Percentiles rank a stretch among this genome's conserved stretches.
These are phyloP conservation scores for Arctia plantaginis DNA, from an alignment of 2,888 invertebrate genomes.

Conservation along the genomic window DNA sequence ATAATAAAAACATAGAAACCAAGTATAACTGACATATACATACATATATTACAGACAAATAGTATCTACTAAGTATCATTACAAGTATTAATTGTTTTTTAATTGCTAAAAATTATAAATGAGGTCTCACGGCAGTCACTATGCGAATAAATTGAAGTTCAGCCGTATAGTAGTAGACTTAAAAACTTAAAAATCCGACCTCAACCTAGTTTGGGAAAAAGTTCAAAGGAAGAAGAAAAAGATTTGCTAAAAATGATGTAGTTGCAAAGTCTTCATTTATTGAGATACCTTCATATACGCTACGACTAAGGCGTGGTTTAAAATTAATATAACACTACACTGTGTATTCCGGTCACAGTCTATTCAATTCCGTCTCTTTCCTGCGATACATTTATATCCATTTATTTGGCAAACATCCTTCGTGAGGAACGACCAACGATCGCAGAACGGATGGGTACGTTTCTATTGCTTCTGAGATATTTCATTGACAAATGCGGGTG, in stretches of 20 bases:
- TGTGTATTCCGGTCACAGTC: slow-evolving; percentile 53
- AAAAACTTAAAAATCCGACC: no score
- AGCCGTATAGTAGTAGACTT: no score
- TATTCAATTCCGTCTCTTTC: slow-evolving; percentile 54
- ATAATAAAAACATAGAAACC: not conserved
- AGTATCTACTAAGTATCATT: not conserved
- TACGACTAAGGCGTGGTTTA: not conserved
- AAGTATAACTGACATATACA: not conserved
- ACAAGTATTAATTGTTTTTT: not conserved
- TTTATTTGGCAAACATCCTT: slow-evolving; percentile 66
- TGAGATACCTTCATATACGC: not conserved
- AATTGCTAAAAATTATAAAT: not conserved
- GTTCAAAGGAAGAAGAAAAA: no score
- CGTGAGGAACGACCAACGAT: slow-evolving; percentile 57
- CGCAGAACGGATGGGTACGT: slow-evolving; percentile 65
- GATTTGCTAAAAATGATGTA: no score
- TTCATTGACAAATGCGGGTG: slow-evolving; percentile 70
- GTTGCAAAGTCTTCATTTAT: not conserved
- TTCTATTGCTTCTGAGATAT: slow-evolving; percentile 70
- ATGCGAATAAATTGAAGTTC: no score
- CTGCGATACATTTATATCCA: slow-evolving; percentile 68
- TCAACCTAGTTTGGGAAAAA: no score
- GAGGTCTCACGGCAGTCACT: no score
- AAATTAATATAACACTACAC: slow-evolving; percentile 38
- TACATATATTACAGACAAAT: not conserved